These are phyloP conservation scores for Heterochromis multidens DNA, from an alignment of 2,113 vertebrate genomes.

Conservation along the genomic window DNA sequence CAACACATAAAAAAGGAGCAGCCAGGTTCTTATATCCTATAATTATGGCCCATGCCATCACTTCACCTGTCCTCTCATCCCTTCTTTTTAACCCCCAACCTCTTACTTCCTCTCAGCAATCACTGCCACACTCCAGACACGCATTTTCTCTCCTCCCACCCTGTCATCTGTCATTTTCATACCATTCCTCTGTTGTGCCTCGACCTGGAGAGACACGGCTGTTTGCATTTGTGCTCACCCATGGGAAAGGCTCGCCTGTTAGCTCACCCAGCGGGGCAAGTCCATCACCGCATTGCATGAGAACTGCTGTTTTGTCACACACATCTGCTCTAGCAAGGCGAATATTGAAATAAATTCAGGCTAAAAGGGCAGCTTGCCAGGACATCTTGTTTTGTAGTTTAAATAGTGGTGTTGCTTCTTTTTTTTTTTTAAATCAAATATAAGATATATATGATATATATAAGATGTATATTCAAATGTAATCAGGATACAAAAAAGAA, in stretches of 20 bases:
- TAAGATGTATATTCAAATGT: neutral
- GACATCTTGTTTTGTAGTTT: neutral
- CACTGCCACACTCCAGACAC: neutral
- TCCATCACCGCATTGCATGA: neutral
- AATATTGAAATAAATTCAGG: neutral
- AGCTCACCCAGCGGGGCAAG: neutral
- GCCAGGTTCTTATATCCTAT: constrained; percentile 17
- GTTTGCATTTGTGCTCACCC: neutral
- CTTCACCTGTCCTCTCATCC: neutral
- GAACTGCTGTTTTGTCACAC: neutral
- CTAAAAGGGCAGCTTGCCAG: neutral
- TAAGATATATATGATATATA: no score
- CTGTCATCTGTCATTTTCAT: constrained; percentile 32
- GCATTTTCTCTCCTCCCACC: neutral
- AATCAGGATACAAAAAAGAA: neutral
- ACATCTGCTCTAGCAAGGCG: neutral
- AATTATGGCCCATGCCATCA: constrained; percentile 21
- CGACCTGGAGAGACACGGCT: constrained; percentile 1
- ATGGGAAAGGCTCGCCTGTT: neutral
- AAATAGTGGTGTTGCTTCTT: neutral
- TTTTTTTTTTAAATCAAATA: neutral
- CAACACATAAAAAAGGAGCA: neutral
- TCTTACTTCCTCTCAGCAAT: neutral
- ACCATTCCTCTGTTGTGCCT: neutral
- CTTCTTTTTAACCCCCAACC: neutral